Evolutionary conservation across 2,797 vertebrate genomes (phyloP).

Genomic region (Neomorphus geoffroyi): DNA sequence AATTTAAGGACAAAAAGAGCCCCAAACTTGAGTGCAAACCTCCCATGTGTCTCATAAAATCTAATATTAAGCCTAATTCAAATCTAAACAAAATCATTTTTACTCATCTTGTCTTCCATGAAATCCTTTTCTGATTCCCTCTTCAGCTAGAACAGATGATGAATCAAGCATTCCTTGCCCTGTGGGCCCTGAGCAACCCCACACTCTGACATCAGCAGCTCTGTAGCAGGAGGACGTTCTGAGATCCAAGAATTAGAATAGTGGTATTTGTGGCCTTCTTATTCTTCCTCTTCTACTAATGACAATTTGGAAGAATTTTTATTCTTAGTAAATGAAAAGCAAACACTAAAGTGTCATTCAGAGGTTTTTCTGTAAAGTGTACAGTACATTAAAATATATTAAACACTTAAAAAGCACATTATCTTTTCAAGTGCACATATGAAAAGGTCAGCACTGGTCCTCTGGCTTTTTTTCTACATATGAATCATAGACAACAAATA

Average conservation of each 20-base stretch:
- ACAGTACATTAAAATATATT: background rate
- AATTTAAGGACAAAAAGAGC: background rate
- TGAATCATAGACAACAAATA: constrained; percentile 6
- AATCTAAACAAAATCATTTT: constrained; percentile 1
- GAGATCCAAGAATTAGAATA: background rate
- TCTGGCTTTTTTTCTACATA: background rate
- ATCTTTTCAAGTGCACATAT: background rate
- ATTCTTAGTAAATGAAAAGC: background rate
- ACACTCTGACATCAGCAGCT: background rate
- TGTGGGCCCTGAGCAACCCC: background rate
- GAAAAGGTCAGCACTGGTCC: background rate
- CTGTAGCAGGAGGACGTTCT: background rate
- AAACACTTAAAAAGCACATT: background rate
- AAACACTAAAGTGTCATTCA: background rate
- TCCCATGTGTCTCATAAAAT: background rate
- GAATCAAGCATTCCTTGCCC: background rate
- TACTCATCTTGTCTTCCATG: background rate
- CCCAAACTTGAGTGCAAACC: background rate
- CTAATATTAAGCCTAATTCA: background rate
- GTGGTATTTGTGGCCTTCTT: background rate
- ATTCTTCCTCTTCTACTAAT: background rate
- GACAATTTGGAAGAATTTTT: background rate
- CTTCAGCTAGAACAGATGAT: background rate
- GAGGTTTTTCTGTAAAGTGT: background rate
- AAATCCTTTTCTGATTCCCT: background rate